Conservation (phyloP, 2,113 vertebrate genomes). For the human region GRCh38 chr1:90011001-90011500, state of each 20-base stretch:
- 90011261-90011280: neutral
- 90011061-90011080: neutral
- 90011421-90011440: neutral
- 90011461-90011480: neutral
- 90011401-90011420: neutral
- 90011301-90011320: neutral
- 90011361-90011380: neutral
- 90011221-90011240: neutral
- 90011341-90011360: neutral
- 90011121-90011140: neutral
- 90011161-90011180: neutral
- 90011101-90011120: neutral
- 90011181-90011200: neutral
- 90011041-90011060: neutral
- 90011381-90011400: neutral
- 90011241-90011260: neutral
- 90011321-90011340: neutral
- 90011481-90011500: neutral
- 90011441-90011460: neutral
- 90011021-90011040: neutral
- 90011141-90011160: neutral
- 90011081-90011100: neutral
- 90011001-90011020: neutral
- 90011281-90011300: neutral
- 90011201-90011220: constrained; percentile 1